Conservation (phyloP, 1,140 invertebrate species). For the Musca domestica region DNA sequence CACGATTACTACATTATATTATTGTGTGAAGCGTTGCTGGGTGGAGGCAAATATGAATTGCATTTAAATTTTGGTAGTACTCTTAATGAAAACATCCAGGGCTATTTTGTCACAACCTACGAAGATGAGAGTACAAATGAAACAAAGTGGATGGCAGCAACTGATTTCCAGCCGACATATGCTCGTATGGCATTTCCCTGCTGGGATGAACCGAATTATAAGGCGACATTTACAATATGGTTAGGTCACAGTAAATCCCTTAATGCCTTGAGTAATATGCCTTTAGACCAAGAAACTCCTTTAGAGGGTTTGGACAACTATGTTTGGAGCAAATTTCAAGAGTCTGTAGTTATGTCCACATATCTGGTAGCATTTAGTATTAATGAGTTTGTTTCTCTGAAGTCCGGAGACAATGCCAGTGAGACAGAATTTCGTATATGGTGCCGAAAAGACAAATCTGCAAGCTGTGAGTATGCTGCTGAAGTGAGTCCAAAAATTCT, state of each 20-base stretch:
- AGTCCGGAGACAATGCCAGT: conserved; percentile 66
- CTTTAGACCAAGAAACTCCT: conserved; percentile 49
- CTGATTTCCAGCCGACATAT: conserved; percentile 84
- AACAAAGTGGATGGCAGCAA: conserved; percentile 60
- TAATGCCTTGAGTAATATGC: conserved; percentile 82
- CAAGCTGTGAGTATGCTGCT: conserved; percentile 63
- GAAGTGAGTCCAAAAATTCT: conserved; percentile 58
- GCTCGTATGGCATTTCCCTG: conserved; percentile 90
- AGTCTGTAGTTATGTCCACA: conserved; percentile 76
- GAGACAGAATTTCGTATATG: conserved; percentile 46
- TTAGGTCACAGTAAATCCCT: conserved; percentile 67
- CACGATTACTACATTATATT: conserved; percentile 68
- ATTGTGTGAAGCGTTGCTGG: conserved; percentile 56
- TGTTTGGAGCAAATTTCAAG: conserved; percentile 65
- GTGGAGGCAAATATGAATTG: conserved; percentile 62
- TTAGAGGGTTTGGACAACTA: conserved; percentile 55
- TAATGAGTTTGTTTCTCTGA: conserved; percentile 68
- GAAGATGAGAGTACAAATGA: conserved; percentile 60
- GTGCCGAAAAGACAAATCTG: conserved; percentile 65
- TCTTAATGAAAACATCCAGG: conserved; percentile 66
- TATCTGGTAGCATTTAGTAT: conserved; percentile 77
- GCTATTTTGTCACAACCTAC: conserved; percentile 80
- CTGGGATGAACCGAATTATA: conserved; percentile 91
- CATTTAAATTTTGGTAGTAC: conserved; percentile 65
- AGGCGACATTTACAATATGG: conserved; percentile 78